Base-by-base conservation (phyloP, 2,113 vertebrate genomes). In the Erythrocercus mccallii region DNA sequence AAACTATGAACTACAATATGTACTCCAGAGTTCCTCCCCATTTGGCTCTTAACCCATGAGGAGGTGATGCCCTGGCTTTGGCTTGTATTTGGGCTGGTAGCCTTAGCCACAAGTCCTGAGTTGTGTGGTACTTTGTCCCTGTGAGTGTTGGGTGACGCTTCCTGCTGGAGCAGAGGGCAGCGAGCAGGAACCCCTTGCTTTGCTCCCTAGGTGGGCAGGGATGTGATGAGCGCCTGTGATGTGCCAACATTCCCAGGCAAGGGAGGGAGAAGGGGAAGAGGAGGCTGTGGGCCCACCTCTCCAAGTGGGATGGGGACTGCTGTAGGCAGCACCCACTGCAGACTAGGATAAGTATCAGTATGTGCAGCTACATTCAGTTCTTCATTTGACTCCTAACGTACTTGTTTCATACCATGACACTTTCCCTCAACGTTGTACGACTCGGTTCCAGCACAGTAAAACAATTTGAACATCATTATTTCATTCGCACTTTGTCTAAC, bases 171-270 rank as follows among this genome's bases (percentile, higher is more conserved):
- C 0, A 0, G 19, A 30, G 30, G 35, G n/a, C 35, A 56, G 77
- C 0, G 0, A 48, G 24, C 2, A 2, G 25, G n/a, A 42, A 2
- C 28, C 12, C 5, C 37, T 57, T 1, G 0, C 37, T 62, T 18
- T 51, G n/a, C 38, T 48, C 3, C 27, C 21, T 25, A 0, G 2
- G 8, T 2, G 12, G 9, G 28, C 42, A 54, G 23, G 20, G 24
- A 21, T 1, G 4, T 20, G 42, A 21, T n/a, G 17, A 53, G 30
- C 0, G 0, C 27, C 42, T 10, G 3, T 0, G 0, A 16, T 35
- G 21, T 13, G 24, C 22, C 21, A 5, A 7, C 64, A 70, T 0
- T 13, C 16, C 25, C 28, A 14, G 58, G 33, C 0, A 6, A 37
- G 24, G 25, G n/a, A 37, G 18, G 20, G 8, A 61, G 40, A 86